Evolutionary conservation across 2,888 invertebrate species (phyloP).

Genomic region (Cataglyphis altisquamis): DNA sequence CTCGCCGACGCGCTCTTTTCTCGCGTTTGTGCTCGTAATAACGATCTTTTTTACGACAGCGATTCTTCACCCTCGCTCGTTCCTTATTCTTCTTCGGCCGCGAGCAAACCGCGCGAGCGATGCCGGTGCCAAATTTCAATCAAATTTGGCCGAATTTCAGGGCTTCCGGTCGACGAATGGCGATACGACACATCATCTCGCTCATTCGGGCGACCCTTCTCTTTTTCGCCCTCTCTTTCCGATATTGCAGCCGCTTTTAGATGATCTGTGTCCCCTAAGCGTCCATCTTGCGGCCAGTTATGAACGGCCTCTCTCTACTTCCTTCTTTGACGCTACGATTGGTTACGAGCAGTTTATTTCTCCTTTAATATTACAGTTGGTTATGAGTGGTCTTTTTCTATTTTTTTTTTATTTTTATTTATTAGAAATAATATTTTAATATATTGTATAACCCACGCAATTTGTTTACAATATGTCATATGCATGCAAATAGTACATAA

Average conservation of each 20-base stretch:
- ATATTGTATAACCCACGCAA: background rate
- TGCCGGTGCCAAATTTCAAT: slow-evolving; percentile 70
- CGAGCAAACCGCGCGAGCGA: slow-evolving; percentile 37
- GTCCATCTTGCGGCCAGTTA: slow-evolving; percentile 4
- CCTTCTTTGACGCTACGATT: background rate
- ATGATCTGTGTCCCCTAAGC: background rate
- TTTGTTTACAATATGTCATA: background rate
- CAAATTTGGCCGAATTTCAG: slow-evolving; percentile 72
- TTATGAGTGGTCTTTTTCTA: background rate
- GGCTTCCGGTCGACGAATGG: slow-evolving; percentile 45
- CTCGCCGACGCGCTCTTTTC: slow-evolving; percentile 36
- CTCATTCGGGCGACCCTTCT: slow-evolving; percentile 36
- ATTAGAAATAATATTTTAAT: background rate
- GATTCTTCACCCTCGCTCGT: slow-evolving; percentile 34
- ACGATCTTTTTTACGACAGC: slow-evolving; percentile 62
- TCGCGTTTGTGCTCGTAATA: slow-evolving; percentile 50
- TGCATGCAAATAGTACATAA: background rate
- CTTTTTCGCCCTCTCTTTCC: background rate
- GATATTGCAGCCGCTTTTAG: slow-evolving; percentile 7
- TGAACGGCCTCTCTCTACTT: background rate
- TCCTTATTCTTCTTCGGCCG: background rate
- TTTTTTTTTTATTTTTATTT: background rate
- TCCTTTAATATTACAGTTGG: background rate
- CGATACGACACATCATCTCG: slow-evolving; percentile 56
- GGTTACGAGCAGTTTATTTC: background rate